Evolutionary conservation across 2,113 vertebrate genomes (phyloP).

Genomic region (Phalacrocorax aristotelis): DNA sequence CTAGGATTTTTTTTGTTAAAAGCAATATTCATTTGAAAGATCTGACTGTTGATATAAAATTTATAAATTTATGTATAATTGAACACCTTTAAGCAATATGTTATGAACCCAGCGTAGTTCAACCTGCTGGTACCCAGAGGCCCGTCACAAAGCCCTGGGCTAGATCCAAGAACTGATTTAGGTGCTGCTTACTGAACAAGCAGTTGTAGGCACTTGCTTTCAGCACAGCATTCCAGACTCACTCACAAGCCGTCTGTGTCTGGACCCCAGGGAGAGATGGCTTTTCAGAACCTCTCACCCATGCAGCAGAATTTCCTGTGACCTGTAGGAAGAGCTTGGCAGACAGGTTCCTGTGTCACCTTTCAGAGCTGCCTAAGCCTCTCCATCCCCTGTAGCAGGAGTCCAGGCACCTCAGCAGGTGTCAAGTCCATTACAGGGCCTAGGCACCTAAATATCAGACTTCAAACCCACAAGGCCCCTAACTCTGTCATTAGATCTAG

Average conservation of each 20-base stretch:
- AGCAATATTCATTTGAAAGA: constrained; percentile 65
- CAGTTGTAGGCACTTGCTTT: constrained; percentile 27
- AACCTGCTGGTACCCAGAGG: constrained; percentile 26
- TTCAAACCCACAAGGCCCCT: constrained; percentile 30
- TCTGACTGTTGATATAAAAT: constrained; percentile 57
- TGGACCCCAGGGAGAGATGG: constrained; percentile 26
- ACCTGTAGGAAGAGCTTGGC: constrained; percentile 45
- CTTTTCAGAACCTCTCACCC: not conserved
- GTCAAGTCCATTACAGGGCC: not conserved
- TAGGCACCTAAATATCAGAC: not conserved
- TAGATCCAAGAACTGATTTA: constrained; percentile 65
- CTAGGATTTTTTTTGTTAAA: constrained; percentile 32
- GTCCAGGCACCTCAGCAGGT: constrained; percentile 25
- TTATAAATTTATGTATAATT: constrained; percentile 33
- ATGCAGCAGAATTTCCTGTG: constrained; percentile 54
- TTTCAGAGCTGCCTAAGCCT: constrained; percentile 31
- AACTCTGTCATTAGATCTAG: constrained; percentile 66
- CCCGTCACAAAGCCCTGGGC: constrained; percentile 48
- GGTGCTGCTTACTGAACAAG: constrained; percentile 45
- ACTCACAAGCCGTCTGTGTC: not conserved
- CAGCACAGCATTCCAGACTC: constrained; percentile 26
- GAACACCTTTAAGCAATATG: constrained; percentile 51
- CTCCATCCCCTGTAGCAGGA: constrained; percentile 40
- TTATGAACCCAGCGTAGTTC: not conserved
- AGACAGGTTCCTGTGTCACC: constrained; percentile 58